phyloP scores from a whole-genome alignment of 2,113 vertebrate species.

The Rhinichthys klamathensis region DNA sequence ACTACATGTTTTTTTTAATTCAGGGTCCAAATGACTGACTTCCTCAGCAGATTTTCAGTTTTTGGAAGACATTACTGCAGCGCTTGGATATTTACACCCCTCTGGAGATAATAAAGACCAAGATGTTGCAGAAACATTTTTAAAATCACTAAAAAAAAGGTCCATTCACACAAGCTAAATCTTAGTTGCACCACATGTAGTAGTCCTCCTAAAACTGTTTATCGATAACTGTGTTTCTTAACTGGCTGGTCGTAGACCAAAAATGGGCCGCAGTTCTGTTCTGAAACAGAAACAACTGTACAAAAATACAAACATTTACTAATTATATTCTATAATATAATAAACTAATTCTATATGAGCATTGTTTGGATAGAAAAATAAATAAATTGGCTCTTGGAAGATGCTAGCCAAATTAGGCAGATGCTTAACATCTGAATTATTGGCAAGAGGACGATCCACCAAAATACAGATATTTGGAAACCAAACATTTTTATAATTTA shows the following conservation, averaged over 20 bases:
- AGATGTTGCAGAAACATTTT: slow-evolving; percentile 5
- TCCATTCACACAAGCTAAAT: not conserved
- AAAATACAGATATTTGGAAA: not conserved
- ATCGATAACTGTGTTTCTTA: not conserved
- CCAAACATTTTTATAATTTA: not conserved
- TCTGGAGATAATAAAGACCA: slow-evolving; percentile 13
- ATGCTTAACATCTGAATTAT: not conserved
- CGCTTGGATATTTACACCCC: slow-evolving; percentile 8
- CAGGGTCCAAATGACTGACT: slow-evolving; percentile 24
- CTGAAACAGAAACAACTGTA: not conserved
- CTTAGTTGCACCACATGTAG: not conserved
- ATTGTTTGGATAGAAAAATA: not conserved
- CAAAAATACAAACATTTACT: not conserved
- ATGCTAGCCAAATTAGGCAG: not conserved
- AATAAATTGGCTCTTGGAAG: not conserved
- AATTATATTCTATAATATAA: not conserved
- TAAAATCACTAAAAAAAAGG: not conserved
- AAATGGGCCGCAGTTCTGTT: not conserved
- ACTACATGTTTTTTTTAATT: slow-evolving; percentile 18
- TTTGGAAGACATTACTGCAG: slow-evolving; percentile 9
- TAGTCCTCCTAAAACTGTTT: not conserved
- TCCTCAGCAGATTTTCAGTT: slow-evolving; percentile 26
- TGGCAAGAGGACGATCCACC: not conserved
- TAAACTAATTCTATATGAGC: not conserved
- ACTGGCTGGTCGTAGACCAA: not conserved